Conservation (phyloP, 2,113 vertebrate species). For the Salvelinus alpinus region DNA sequence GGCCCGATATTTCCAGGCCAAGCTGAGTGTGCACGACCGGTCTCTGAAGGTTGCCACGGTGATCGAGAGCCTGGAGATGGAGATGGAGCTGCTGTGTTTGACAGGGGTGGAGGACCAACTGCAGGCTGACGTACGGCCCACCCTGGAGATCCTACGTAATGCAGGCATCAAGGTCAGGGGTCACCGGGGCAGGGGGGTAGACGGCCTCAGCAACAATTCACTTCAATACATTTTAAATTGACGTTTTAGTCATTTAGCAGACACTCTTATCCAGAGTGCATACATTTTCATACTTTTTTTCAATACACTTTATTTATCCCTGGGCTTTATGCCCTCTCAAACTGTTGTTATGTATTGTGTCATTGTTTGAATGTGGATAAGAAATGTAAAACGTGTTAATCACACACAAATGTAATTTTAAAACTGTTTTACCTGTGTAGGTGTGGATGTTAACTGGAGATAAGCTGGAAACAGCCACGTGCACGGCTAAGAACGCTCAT, state of each 20-base stretch:
- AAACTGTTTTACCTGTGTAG: constrained; percentile 59
- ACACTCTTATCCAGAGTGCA: no score
- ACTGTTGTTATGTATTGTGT: neutral
- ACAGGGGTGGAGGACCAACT: constrained; percentile 96
- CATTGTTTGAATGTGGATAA: no score
- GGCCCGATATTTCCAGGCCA: constrained; percentile 93
- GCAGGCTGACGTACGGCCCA: constrained; percentile 90
- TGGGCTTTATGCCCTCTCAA: neutral
- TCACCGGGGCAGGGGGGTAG: neutral
- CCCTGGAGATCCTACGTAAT: constrained; percentile 92
- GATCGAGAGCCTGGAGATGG: constrained; percentile 97
- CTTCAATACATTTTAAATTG: no score
- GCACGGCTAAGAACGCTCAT: constrained; percentile 96
- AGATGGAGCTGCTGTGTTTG: constrained; percentile 96
- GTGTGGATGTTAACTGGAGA: constrained; percentile 99
- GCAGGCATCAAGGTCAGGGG: constrained; percentile 92
- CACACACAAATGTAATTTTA: neutral
- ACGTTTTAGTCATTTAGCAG: no score
- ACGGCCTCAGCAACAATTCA: no score
- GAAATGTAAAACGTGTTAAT: no score
- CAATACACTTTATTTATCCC: neutral
- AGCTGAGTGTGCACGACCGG: constrained; percentile 94
- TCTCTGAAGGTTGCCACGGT: constrained; percentile 96
- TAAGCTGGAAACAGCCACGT: constrained; percentile 95
- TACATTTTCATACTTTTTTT: no score